A percentile compares a stretch with the other conserved stretches of the same genome.
These are phyloP conservation scores for Semotilus atromaculatus DNA, from an alignment of 2,797 vertebrate species.

Conservation along the genomic window DNA sequence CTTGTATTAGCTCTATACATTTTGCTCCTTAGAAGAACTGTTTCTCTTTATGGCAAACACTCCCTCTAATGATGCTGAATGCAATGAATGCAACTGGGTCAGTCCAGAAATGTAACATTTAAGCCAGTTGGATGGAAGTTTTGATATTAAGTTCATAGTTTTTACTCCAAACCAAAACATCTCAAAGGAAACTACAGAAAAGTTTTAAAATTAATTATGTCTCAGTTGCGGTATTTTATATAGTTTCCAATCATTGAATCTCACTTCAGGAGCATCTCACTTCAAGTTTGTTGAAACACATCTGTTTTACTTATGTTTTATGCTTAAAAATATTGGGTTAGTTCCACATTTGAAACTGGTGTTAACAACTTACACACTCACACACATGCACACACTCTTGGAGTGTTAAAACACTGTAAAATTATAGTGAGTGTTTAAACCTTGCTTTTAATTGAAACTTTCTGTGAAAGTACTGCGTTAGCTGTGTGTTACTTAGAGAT, in stretches of 20 bases:
- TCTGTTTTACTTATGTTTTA: not conserved
- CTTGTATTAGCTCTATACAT: not conserved
- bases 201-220: not conserved
- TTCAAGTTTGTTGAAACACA: not conserved
- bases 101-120: not conserved
- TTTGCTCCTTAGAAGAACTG: not conserved
- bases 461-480: not conserved
- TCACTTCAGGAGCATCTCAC: not conserved
- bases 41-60: not conserved
- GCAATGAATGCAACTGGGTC: not conserved
- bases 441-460: slow-evolving; percentile 4
- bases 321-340: not conserved
- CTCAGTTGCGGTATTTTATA: not conserved
- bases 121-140: not conserved
- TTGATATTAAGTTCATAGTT: not conserved
- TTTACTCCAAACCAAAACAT: not conserved
- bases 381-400: too few species aligned
- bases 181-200: not conserved
- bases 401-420: not conserved
- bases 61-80: not conserved
- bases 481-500: not conserved
- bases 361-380: not conserved
- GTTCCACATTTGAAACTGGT: not conserved
- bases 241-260: not conserved
- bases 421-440: not conserved